These are phyloP conservation scores for Neomorphus geoffroyi DNA, from an alignment of 2,797 vertebrate genomes.

Conservation along the genomic window DNA sequence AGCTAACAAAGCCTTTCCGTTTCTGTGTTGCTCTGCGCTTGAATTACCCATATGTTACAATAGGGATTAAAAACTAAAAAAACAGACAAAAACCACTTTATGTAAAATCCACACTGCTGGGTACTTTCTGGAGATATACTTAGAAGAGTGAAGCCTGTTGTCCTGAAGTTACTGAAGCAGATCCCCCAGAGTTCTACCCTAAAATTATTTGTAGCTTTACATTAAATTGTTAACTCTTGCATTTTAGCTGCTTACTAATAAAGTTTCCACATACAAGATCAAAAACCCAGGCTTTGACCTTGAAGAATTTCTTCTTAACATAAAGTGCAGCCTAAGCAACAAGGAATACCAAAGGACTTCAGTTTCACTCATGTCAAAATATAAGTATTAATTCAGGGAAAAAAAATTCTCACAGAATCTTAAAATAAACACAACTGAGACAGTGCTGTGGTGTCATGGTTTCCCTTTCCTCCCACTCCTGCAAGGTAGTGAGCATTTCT, in stretches of 20 bases:
- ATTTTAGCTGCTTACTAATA: neutral
- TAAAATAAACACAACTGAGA: neutral
- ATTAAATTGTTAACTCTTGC: neutral
- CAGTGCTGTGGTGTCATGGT: neutral
- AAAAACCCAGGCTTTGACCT: neutral
- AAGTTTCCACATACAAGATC: neutral
- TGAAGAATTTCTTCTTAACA: slow-evolving; percentile 1
- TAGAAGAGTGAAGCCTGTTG: neutral
- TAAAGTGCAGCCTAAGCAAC: neutral
- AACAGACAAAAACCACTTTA: neutral
- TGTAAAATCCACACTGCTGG: neutral
- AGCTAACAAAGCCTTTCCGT: neutral
- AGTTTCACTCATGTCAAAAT: neutral
- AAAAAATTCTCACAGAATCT: neutral
- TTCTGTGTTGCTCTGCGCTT: neutral
- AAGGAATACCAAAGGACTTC: neutral
- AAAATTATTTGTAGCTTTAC: neutral
- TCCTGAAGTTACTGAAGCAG: neutral
- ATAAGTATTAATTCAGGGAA: neutral
- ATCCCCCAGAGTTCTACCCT: neutral
- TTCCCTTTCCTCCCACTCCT: neutral
- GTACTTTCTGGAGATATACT: neutral
- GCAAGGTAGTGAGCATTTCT: neutral
- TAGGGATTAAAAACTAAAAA: neutral
- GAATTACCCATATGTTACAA: neutral